Evolutionary conservation across 2,113 vertebrate genomes (phyloP).

Genomic region (Prionailurus viverrinus): DNA sequence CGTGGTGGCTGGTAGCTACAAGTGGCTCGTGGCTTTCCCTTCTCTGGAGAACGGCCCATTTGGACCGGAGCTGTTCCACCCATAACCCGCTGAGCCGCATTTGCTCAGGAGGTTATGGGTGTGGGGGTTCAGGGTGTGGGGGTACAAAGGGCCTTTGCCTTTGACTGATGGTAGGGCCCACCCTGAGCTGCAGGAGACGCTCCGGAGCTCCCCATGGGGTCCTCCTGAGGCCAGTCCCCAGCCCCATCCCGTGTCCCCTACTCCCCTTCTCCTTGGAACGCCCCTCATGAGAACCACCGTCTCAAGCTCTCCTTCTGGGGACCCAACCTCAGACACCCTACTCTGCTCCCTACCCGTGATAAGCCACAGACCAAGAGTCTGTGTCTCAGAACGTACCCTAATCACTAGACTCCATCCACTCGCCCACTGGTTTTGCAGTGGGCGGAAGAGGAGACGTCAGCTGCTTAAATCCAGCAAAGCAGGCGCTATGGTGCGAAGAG

Average conservation of each 20-base stretch:
- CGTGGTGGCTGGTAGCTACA: neutral
- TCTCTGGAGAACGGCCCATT: neutral
- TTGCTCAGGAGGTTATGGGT: neutral
- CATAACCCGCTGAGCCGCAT: too few species aligned
- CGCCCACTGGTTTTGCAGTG: neutral
- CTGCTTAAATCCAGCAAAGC: neutral
- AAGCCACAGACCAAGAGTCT: too few species aligned
- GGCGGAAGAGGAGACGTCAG: neutral
- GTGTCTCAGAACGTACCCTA: neutral
- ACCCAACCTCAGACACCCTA: neutral
- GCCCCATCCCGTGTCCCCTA: too few species aligned
- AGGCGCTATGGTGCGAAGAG: neutral
- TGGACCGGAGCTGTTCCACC: neutral
- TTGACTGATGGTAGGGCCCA: neutral
- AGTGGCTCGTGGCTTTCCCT: neutral
- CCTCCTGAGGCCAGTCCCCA: neutral
- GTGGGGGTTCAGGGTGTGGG: neutral
- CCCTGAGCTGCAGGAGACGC: neutral
- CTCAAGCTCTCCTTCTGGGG: neutral
- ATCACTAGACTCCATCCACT: neutral
- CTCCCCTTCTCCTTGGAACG: neutral
- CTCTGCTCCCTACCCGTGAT: rapidly evolving
- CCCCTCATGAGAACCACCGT: too few species aligned
- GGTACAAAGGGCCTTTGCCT: neutral
- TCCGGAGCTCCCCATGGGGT: neutral